Evolutionary conservation across 2,797 vertebrate genomes (phyloP), one percentile per base, ranked within the genome.

Genomic region (Sternarchorhynchus goeldii): DNA sequence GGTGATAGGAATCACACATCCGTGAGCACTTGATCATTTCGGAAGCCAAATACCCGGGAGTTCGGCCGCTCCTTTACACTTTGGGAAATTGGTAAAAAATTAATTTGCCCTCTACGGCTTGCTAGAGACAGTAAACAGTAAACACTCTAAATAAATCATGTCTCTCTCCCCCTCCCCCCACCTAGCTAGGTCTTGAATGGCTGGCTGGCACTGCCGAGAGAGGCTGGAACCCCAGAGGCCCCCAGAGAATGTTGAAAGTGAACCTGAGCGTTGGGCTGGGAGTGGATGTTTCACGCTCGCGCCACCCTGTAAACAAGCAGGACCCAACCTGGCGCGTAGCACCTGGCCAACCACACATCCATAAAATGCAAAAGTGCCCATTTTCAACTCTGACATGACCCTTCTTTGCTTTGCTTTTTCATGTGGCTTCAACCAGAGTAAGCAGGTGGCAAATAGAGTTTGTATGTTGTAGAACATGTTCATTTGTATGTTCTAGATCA

Each of bases 141-240:
- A 93, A 93, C 93, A 93, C 82, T 85, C 83, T 92, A 89, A 93
- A 93, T 93, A 92, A 93, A 92, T 93, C 69, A 92, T 93, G 80
- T 88, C 75, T 66, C 67, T 60, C 20, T 55, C 29, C 65, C 39
- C 34, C 32, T 55, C 45, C 72, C 57, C 64, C 65, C n/a, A 50
- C 25, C n/a, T 8, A 59, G 75, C 50, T 82, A 81, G 88, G 81
- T 88, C 87, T 84, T 79, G 70, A 72, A 79, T 83, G 73, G 81
- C 91, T 14, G 72, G 87, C 89, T 69, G 20, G 79, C 60, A 89
- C 89, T 87, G 87, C 86, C 85, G 86, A 89, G 82, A 50, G 45
- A 12, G 55, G 77, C 79, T 74, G 84, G 78, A 68, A 72, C 91
- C 90, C 93, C 89, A 82, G 81, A 85, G 87, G 87, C 89, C 90